A percentile compares a stretch with the other conserved stretches of the same genome.
These are phyloP conservation scores for Invenusta paracnida DNA, from an alignment of 2,888 invertebrate species.

Conservation along the genomic window DNA sequence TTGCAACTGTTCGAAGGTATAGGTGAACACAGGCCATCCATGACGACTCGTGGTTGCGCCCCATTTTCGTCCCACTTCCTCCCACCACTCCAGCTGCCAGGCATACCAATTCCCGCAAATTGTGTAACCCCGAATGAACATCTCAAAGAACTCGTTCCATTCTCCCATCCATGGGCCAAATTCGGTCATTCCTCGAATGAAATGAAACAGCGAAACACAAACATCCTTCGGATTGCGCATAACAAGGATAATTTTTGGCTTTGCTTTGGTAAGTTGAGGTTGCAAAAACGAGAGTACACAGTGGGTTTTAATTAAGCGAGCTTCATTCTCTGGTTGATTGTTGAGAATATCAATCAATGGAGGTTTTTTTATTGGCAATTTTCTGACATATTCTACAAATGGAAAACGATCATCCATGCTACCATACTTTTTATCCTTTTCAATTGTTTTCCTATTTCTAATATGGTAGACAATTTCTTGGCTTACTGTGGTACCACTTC, in stretches of 20 bases:
- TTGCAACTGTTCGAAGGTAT: slow-evolving; percentile 25
- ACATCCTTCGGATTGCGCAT: slow-evolving; percentile 37
- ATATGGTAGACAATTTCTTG: slow-evolving; percentile 37
- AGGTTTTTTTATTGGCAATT: too few relatives aligned
- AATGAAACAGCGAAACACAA: slow-evolving; percentile 37
- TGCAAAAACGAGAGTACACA: slow-evolving; percentile 24
- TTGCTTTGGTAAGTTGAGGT: slow-evolving; percentile 7
- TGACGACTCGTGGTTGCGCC: not conserved
- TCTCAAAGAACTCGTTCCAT: slow-evolving; percentile 39
- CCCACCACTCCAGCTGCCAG: slow-evolving; percentile 33
- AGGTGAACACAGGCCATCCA: not conserved
- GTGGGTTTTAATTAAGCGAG: slow-evolving; percentile 38
- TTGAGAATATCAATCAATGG: not conserved
- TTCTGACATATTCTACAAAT: slow-evolving; percentile 1
- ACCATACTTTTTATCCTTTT: slow-evolving; percentile 8
- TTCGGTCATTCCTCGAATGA: slow-evolving; percentile 36
- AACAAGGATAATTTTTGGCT: slow-evolving; percentile 33
- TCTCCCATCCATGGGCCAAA: slow-evolving; percentile 41
- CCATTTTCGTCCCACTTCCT: not conserved
- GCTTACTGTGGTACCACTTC: slow-evolving; percentile 31
- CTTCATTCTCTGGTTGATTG: not conserved
- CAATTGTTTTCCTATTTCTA: not conserved
- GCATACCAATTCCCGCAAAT: slow-evolving; percentile 36
- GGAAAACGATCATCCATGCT: slow-evolving; percentile 35
- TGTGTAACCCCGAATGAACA: slow-evolving; percentile 37